Conservation (phyloP, 1,140 invertebrate genomes). For the Papilio polytes region DNA sequence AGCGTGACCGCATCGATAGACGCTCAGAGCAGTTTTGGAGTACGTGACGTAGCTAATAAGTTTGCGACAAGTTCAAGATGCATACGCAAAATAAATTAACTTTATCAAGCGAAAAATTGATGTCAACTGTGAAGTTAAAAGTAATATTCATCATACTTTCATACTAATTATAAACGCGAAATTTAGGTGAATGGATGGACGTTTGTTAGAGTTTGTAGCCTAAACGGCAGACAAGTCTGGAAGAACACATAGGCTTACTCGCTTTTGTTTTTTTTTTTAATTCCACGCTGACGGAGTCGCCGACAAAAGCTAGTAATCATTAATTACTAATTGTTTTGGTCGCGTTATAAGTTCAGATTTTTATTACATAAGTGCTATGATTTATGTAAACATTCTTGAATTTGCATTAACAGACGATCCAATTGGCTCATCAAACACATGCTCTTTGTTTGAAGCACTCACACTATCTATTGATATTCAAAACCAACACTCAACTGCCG, state of each 20-base stretch:
- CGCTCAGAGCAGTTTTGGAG: neutral
- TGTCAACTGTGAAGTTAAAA: neutral
- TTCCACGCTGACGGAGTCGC: too few species aligned
- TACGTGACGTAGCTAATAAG: constrained; percentile 3
- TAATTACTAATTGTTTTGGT: too few species aligned
- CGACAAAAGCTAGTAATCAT: too few species aligned
- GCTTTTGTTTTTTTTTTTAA: too few species aligned
- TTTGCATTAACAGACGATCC: constrained; percentile 11
- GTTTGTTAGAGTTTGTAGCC: too few species aligned
- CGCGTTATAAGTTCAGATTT: too few species aligned
- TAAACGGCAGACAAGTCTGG: too few species aligned
- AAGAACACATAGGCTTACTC: too few species aligned
- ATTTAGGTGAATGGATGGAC: too few species aligned
- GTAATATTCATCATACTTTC: too few species aligned
- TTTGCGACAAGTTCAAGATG: neutral
- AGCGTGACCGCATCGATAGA: constrained; percentile 16
- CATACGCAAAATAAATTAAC: neutral
- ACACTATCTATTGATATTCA: constrained; percentile 39
- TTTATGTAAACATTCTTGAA: neutral
- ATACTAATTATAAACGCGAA: too few species aligned
- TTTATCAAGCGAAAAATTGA: neutral
- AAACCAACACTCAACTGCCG: constrained; percentile 40
- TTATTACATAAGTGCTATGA: neutral
- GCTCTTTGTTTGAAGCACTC: constrained; percentile 39
- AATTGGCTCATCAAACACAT: constrained; percentile 34